These are phyloP conservation scores for Amazona guildingii DNA, from an alignment of 2,113 vertebrate species.

Conservation along the genomic window DNA sequence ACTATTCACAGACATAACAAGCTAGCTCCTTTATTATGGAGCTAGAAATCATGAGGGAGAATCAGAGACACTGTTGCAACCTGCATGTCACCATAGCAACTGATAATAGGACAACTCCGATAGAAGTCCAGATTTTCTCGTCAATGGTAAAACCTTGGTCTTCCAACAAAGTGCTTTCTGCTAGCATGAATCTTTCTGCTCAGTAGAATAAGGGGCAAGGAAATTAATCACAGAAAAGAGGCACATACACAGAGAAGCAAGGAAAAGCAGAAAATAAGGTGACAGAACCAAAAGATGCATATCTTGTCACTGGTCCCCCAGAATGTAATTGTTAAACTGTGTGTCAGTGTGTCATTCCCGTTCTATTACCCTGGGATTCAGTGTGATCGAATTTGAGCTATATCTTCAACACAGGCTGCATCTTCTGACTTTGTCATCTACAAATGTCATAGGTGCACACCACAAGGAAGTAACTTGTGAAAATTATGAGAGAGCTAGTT, in stretches of 20 bases:
- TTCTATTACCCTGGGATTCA: neutral
- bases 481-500: neutral
- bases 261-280: neutral
- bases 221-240: neutral
- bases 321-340: neutral
- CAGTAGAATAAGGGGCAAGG: neutral
- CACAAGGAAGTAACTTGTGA: neutral
- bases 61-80: neutral
- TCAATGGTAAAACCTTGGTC: neutral
- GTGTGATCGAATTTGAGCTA: neutral
- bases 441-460: neutral
- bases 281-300: neutral
- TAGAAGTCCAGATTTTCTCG: neutral
- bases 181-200: neutral
- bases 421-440: neutral
- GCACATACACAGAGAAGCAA: neutral
- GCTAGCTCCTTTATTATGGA: neutral
- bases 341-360: neutral
- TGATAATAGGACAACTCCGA: neutral
- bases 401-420: neutral
- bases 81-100: constrained; percentile 30
- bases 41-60: neutral
- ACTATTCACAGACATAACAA: neutral
- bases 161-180: neutral
- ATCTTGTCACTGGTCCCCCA: neutral